A percentile compares a stretch with the other conserved stretches of the same genome.
phyloP scores from a whole-genome alignment of 1,140 invertebrate genomes.

The Drosophila bocqueti region DNA sequence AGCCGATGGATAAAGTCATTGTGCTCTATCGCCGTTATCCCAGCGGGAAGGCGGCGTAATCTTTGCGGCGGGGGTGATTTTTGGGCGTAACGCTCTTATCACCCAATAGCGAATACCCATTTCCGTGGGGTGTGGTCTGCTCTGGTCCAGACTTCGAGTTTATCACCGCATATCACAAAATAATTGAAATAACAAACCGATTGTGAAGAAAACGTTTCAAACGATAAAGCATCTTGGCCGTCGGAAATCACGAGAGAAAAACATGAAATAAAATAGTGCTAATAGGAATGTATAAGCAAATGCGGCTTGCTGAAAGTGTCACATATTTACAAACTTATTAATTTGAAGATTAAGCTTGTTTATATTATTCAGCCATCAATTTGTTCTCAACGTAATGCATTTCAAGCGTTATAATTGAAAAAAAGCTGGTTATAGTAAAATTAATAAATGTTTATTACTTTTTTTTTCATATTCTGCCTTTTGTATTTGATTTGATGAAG shows the following conservation, averaged over 20 bases:
- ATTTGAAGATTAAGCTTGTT: neutral
- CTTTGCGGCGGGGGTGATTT: slow-evolving; percentile 37
- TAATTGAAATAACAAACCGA: slow-evolving; percentile 9
- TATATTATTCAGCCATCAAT: neutral
- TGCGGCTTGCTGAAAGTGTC: neutral
- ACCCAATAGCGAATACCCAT: slow-evolving; percentile 44
- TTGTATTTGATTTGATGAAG: neutral
- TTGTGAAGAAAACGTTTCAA: slow-evolving; percentile 11
- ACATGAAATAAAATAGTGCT: neutral
- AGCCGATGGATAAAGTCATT: slow-evolving; percentile 27
- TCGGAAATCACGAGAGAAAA: slow-evolving; percentile 8
- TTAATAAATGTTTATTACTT: neutral
- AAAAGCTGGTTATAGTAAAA: neutral
- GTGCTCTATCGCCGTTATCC: slow-evolving; percentile 29
- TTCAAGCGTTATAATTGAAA: neutral
- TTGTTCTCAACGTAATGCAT: neutral
- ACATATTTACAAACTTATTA: slow-evolving; percentile 6
- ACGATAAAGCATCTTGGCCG: slow-evolving; percentile 16
- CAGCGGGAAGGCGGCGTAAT: slow-evolving; percentile 10
- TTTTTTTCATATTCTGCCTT: neutral
- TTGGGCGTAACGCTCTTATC: slow-evolving; percentile 61
- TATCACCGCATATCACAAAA: slow-evolving; percentile 25
- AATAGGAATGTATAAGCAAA: slow-evolving; percentile 12
- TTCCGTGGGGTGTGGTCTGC: slow-evolving; percentile 68
- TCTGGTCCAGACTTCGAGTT: slow-evolving; percentile 30